These are phyloP conservation scores for Riparia riparia DNA, from an alignment of 2,113 vertebrate genomes.

Conservation along the genomic window DNA sequence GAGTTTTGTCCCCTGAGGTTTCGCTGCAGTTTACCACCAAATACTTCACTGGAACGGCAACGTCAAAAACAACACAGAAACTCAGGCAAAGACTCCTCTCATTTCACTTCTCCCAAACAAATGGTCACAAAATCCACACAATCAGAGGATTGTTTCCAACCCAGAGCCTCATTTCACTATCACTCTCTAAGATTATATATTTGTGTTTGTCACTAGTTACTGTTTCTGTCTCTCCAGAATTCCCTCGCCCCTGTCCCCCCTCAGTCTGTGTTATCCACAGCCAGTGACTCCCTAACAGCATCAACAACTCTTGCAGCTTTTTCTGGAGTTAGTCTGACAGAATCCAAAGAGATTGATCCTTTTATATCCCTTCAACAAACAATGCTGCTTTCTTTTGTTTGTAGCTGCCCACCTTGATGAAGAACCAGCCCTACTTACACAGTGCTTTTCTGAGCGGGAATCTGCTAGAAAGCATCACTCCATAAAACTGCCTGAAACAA, in stretches of 20 bases:
- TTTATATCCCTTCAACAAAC: not conserved
- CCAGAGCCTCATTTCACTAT: not conserved
- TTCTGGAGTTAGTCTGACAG: not conserved
- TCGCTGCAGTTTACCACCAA: not conserved
- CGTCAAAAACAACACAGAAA: not conserved
- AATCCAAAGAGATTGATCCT: not conserved
- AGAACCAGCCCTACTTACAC: not conserved
- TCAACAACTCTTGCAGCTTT: not conserved
- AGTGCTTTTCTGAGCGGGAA: not conserved
- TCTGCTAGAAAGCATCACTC: not conserved
- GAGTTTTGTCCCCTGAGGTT: not conserved
- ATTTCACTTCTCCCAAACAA: not conserved
- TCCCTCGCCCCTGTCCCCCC: not conserved
- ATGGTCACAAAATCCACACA: not conserved
- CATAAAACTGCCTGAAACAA: not conserved
- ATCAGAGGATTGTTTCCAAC: not conserved
- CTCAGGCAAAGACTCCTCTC: not conserved
- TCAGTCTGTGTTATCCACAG: not conserved
- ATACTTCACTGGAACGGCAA: not conserved
- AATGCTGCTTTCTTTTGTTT: not conserved
- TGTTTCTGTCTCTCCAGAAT: not conserved
- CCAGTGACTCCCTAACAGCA: not conserved
- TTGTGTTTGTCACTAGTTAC: not conserved
- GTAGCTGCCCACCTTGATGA: not conserved
- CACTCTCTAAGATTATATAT: accelerated